Evolutionary conservation across 64 coral and sea anemone species (phyloP), one percentile per base, ranked within the genome.

Genomic region (Pocillopora verrucosa): DNA sequence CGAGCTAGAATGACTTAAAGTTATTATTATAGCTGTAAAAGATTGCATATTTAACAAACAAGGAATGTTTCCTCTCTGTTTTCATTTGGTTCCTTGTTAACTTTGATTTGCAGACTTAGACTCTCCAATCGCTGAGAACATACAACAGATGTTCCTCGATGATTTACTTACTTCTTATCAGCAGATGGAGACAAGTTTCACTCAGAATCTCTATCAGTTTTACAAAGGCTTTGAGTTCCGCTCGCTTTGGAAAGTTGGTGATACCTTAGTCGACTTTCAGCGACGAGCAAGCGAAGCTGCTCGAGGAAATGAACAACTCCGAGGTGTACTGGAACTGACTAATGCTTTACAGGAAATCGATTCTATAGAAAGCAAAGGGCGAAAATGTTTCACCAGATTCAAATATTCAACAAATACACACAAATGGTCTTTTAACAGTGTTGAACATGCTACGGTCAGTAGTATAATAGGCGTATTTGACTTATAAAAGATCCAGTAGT

Each of bases 341-440:
- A 83, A 83, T n/a, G 59, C 79, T 61, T 17, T 82, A 13, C 51
- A 82, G 59, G 59, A 82, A 59, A 14, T 82, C 10, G 59, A 82
- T 22, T 10, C 11, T 7, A 22, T 82, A 11, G 22, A 82, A 38
- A 82, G 22, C 12, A 82, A 61, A 82, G 79, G 59, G 62, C 7
- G n/a, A 58, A 19, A 34, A 20, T 82, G 79, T 22, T 82, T 82
- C 22, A 82, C 79, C 7, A 82, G 62, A 34, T 82, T 82, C 26
- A 12, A 12, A 15, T 62, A 62, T 15, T 35, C 79, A 14, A 65
- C 58, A 1, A 82, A 24, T 24, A 38, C 16, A 1, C 19, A 82
- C 35, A 82, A 82, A 41, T 77, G 75, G 75, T 58, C 35, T 77
- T 77, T 77, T 77, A 19, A 77, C 75, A 58, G n/a, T 56, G 37